Evolutionary conservation across 2,888 invertebrate species (phyloP).

Genomic region (Stenichneumon culpator): DNA sequence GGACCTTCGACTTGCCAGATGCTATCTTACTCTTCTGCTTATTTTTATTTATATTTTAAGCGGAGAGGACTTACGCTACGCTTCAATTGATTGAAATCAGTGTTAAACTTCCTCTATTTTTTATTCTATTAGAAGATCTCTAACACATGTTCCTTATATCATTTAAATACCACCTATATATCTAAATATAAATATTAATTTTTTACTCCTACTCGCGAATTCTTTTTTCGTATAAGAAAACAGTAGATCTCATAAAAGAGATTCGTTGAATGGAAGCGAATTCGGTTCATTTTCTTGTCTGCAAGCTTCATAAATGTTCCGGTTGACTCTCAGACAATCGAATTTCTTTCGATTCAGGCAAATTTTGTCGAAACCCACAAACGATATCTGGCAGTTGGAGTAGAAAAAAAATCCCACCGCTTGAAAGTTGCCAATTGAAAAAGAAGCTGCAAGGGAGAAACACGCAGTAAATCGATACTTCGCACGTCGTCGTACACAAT

Average conservation of each 20-base stretch:
- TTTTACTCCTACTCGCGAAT: too few species aligned
- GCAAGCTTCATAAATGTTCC: neutral
- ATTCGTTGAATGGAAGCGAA: neutral
- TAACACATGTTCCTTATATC: too few species aligned
- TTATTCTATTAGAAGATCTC: too few species aligned
- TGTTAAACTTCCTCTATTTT: too few species aligned
- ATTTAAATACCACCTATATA: too few species aligned
- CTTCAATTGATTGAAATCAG: too few species aligned
- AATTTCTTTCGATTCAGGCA: neutral
- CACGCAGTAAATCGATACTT: slow-evolving; percentile 63
- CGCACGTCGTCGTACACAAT: slow-evolving; percentile 49
- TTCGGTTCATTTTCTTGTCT: neutral
- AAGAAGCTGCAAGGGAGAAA: neutral
- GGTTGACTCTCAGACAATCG: neutral
- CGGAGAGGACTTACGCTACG: too few species aligned
- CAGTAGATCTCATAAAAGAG: neutral
- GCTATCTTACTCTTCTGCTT: too few species aligned
- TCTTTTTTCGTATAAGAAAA: too few species aligned
- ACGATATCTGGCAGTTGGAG: neutral
- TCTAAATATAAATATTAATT: too few species aligned
- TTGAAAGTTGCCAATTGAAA: neutral
- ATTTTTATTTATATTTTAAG: too few species aligned
- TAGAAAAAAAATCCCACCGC: neutral
- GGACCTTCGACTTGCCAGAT: too few species aligned
- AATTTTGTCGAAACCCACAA: neutral